Evolutionary conservation across 2,797 vertebrate species (phyloP).

Genomic region (Spheniscus humboldti): DNA sequence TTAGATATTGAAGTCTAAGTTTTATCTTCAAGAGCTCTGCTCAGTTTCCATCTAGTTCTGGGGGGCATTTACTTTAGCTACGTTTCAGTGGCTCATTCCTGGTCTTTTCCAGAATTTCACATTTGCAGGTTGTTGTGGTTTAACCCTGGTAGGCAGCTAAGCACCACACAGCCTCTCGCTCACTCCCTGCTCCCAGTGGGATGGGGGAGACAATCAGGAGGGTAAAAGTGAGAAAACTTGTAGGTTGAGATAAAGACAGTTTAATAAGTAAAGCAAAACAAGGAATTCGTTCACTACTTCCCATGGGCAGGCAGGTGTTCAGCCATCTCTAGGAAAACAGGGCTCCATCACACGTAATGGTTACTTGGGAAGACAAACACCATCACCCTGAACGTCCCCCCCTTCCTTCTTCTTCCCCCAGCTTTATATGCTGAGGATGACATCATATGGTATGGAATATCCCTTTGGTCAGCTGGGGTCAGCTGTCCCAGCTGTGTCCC

Average conservation of each 20-base stretch:
- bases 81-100: not conserved
- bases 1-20: not conserved
- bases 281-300: not conserved
- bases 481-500: not conserved
- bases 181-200: not conserved
- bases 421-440: not conserved
- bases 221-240: not conserved
- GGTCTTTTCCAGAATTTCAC: not conserved
- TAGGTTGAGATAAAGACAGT: not conserved
- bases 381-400: fast-evolving
- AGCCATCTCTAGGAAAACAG: not conserved
- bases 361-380: not conserved
- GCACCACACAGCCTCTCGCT: not conserved
- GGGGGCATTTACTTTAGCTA: not conserved
- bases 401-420: not conserved
- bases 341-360: fast-evolving
- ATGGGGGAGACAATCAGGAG: not conserved
- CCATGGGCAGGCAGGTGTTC: fast-evolving
- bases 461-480: no score
- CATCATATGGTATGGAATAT: fast-evolving
- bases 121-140: not conserved
- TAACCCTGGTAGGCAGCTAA: not conserved
- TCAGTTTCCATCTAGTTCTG: not conserved
- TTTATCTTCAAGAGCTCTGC: not conserved
- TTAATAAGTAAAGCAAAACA: not conserved